Percentiles rank a stretch among this genome's conserved stretches.
Evolutionary conservation across 2,888 invertebrate species (phyloP).

Genomic region (Tholera decimalis): DNA sequence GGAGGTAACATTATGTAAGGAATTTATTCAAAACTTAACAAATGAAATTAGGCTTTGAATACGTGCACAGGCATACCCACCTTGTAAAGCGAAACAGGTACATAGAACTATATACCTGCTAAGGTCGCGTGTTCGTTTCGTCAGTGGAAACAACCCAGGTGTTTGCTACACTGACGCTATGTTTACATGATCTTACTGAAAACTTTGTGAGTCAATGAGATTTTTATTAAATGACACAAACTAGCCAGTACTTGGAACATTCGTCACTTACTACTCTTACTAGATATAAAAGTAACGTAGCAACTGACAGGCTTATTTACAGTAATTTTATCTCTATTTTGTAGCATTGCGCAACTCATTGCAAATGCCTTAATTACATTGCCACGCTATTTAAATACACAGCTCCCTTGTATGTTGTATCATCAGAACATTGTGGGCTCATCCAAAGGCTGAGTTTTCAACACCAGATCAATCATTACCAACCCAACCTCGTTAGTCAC

Average conservation of each 20-base stretch:
- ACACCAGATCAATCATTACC: constrained; percentile 34
- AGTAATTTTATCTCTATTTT: constrained; percentile 29
- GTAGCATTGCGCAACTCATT: constrained; percentile 29
- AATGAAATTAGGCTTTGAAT: neutral
- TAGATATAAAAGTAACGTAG: constrained; percentile 32
- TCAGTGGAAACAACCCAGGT: constrained; percentile 69
- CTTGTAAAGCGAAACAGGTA: constrained; percentile 14
- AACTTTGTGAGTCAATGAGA: constrained; percentile 44
- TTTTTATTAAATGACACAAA: constrained; percentile 40
- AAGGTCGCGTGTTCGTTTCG: constrained; percentile 58
- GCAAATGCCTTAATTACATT: constrained; percentile 38
- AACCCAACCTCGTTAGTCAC: constrained; percentile 35
- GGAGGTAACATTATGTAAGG: neutral
- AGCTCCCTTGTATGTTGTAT: constrained; percentile 15
- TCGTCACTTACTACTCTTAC: constrained; percentile 1
- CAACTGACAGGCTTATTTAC: constrained; percentile 24
- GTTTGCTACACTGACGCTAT: constrained; percentile 62
- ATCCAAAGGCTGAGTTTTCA: constrained; percentile 37
- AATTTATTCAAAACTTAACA: neutral
- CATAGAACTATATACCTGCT: constrained; percentile 27
- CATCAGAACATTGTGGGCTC: constrained; percentile 41
- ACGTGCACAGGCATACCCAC: no score
- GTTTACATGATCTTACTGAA: constrained; percentile 56
- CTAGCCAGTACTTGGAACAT: constrained; percentile 11
- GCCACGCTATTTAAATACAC: constrained; percentile 17